A percentile compares a stretch with the other conserved stretches of the same genome.
phyloP scores from a whole-genome alignment of 2,888 invertebrate genomes.

The Cerceris rybyensis region DNA sequence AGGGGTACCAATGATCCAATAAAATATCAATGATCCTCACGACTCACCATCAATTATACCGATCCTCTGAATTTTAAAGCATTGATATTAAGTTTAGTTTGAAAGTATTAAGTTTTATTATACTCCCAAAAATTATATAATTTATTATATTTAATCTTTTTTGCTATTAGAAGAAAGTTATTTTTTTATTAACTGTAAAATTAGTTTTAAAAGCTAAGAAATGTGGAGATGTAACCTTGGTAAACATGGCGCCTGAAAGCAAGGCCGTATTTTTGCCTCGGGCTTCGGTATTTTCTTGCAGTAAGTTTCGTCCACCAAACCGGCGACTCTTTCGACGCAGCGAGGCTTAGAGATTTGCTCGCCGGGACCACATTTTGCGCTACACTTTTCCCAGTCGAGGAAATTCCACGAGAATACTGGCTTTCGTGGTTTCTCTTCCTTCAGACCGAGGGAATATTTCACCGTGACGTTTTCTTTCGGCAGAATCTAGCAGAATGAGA shows the following conservation, averaged over 20 bases:
- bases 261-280: slow-evolving; percentile 79
- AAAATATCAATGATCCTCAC: no score
- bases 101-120: no score
- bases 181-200: no score
- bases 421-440: slow-evolving; percentile 78
- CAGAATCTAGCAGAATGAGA: slow-evolving; percentile 47
- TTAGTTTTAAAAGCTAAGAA: background rate
- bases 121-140: no score
- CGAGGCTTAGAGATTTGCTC: slow-evolving; percentile 78
- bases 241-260: slow-evolving; percentile 82
- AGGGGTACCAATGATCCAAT: no score
- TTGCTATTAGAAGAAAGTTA: no score
- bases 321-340: slow-evolving; percentile 83
- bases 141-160: no score
- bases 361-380: slow-evolving; percentile 84
- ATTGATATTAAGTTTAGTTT: no score
- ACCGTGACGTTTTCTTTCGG: slow-evolving; percentile 68
- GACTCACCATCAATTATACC: no score
- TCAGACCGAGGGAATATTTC: slow-evolving; percentile 68
- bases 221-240: slow-evolving; percentile 52
- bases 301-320: slow-evolving; percentile 82
- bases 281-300: slow-evolving; percentile 72
- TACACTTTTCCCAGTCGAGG: slow-evolving; percentile 83
- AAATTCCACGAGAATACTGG: slow-evolving; percentile 83
- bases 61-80: no score